Conservation (phyloP, 2,797 vertebrate species). For the Salarias fasciatus region DNA sequence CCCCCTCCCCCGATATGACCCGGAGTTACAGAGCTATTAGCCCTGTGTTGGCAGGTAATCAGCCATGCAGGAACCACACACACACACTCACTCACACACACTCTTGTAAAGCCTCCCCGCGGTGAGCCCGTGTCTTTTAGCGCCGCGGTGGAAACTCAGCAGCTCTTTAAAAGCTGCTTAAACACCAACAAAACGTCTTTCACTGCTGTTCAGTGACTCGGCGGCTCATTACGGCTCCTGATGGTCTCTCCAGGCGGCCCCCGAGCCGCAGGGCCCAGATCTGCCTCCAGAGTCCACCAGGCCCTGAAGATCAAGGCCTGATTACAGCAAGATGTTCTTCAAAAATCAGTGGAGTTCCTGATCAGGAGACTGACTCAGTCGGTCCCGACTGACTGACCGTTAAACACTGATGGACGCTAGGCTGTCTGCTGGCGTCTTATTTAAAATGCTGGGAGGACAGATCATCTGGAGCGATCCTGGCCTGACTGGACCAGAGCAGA, state of each 20-base stretch:
- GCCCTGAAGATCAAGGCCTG: no score
- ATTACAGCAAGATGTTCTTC: no score
- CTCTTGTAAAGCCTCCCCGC: constrained; percentile 45
- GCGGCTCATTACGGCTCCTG: constrained; percentile 4
- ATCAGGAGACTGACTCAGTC: no score
- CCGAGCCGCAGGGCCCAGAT: neutral
- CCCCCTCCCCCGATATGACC: constrained; percentile 33
- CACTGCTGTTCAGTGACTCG: constrained; percentile 29
- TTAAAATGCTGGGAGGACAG: no score
- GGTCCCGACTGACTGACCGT: no score
- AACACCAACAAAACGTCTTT: constrained; percentile 53
- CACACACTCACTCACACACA: constrained; percentile 20
- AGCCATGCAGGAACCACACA: constrained; percentile 42
- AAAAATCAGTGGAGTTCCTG: no score
- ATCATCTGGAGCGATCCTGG: no score
- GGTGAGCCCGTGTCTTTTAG: constrained; percentile 50
- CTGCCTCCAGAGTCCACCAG: neutral
- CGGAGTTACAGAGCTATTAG: constrained; percentile 40
- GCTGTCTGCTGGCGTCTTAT: no score
- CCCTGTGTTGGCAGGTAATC: constrained; percentile 27
- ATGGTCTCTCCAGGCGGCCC: neutral
- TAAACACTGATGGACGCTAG: no score
- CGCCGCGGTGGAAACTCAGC: constrained; percentile 57
- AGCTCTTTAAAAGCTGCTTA: constrained; percentile 58
- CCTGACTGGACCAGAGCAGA: no score